These are phyloP conservation scores for Hafferia zeledoni DNA, from an alignment of 2,797 vertebrate genomes.

Conservation along the genomic window DNA sequence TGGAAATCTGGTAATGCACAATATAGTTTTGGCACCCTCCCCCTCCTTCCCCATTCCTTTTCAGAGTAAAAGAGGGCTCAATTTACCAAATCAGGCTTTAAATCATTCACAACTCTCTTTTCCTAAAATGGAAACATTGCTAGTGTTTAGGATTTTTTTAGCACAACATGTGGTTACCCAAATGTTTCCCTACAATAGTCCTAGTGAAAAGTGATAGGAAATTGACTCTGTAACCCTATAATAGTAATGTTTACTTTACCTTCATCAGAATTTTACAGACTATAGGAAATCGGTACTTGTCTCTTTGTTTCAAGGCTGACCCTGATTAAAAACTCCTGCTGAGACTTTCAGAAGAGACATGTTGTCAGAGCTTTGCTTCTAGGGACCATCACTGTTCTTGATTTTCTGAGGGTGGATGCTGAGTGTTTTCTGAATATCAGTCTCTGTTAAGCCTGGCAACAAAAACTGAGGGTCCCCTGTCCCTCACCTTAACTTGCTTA, in stretches of 20 bases:
- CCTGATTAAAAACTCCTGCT: slow-evolving; percentile 40
- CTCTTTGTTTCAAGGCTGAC: not conserved
- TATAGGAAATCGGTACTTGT: slow-evolving; percentile 48
- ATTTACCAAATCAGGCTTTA: slow-evolving; percentile 25
- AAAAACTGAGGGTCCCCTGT: not conserved
- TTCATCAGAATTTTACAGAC: slow-evolving; percentile 38
- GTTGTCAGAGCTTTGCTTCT: not conserved
- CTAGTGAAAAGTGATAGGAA: slow-evolving; percentile 61
- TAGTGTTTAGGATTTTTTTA: slow-evolving; percentile 22
- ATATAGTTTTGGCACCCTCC: slow-evolving; percentile 10
- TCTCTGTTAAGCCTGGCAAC: not conserved
- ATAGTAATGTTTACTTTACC: slow-evolving; percentile 48
- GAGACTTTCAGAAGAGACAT: not conserved
- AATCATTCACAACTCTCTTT: slow-evolving; percentile 29
- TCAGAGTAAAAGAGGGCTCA: not conserved
- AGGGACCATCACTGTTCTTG: not conserved
- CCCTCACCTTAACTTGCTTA: not conserved
- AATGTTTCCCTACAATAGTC: slow-evolving; percentile 43
- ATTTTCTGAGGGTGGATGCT: not conserved
- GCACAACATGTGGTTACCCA: slow-evolving; percentile 48
- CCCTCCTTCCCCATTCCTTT: not conserved
- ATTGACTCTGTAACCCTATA: slow-evolving; percentile 46
- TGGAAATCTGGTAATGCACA: slow-evolving; percentile 47
- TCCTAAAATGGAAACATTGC: slow-evolving; percentile 42
- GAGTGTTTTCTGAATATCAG: not conserved